Conservation (phyloP, 2,888 invertebrate genomes). For the Chalcis sispes region DNA sequence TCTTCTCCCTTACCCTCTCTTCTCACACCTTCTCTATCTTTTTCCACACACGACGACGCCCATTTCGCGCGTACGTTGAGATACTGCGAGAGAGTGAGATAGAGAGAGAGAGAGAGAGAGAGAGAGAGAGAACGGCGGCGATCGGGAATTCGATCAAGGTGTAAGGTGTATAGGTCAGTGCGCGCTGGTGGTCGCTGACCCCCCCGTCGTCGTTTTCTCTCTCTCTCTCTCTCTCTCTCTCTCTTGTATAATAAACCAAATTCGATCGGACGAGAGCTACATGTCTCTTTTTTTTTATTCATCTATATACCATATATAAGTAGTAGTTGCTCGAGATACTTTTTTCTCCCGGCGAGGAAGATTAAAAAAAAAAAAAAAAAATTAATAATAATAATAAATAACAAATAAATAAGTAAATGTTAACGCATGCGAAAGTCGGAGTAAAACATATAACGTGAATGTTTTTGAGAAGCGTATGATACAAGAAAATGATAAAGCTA, state of each 20-base stretch:
- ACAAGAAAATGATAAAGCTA: too few relatives aligned
- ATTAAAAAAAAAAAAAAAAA: too few relatives aligned
- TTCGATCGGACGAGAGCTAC: conserved; percentile 69
- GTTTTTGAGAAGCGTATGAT: too few relatives aligned
- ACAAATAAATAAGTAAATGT: too few relatives aligned
- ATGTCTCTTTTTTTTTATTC: background rate
- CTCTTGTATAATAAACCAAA: conserved; percentile 74
- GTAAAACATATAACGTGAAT: too few relatives aligned
- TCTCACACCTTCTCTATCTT: too few relatives aligned
- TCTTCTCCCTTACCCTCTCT: background rate
- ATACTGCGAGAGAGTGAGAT: background rate
- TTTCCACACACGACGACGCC: too few relatives aligned
- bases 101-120: conserved; percentile 17
- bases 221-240: conserved; percentile 9
- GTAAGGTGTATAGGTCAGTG: conserved; percentile 65
- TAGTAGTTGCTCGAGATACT: too few relatives aligned
- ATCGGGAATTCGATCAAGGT: conserved; percentile 61
- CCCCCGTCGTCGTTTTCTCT: conserved; percentile 54
- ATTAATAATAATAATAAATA: too few relatives aligned
- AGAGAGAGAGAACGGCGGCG: background rate
- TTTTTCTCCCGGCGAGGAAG: too few relatives aligned
- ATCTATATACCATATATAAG: too few relatives aligned
- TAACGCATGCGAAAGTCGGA: too few relatives aligned
- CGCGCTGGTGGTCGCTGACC: conserved; percentile 73
- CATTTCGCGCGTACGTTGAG: background rate